Evolutionary conservation across 2,888 invertebrate species (phyloP).

Genomic region (Empis livida): DNA sequence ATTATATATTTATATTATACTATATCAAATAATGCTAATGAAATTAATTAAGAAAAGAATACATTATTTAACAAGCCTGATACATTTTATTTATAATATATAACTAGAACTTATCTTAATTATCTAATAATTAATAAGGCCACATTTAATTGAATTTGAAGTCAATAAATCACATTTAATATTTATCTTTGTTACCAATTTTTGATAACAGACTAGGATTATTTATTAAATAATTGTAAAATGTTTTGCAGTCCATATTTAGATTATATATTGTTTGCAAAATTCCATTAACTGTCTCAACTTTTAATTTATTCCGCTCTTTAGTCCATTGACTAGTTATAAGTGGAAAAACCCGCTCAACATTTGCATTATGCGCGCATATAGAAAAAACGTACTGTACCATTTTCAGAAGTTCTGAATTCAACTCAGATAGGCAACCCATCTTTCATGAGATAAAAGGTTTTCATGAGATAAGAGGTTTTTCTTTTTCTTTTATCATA

Average conservation of each 20-base stretch:
- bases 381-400: neutral
- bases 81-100: neutral
- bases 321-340: neutral
- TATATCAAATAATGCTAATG: too few species aligned
- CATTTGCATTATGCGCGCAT: neutral
- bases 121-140: neutral
- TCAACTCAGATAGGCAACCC: neutral
- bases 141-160: neutral
- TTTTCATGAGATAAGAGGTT: neutral
- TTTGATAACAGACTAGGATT: neutral
- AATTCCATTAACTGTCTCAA: neutral
- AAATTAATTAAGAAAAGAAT: too few species aligned
- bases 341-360: neutral
- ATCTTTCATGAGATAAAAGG: neutral
- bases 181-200: conserved; percentile 1
- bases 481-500: neutral
- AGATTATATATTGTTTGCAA: neutral
- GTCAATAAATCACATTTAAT: too few species aligned
- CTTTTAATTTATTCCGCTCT: neutral
- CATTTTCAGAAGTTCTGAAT: conserved; percentile 1
- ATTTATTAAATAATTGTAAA: neutral
- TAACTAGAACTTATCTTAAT: neutral
- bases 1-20: neutral
- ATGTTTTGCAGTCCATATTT: neutral
- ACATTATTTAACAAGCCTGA: too few species aligned